Conservation (phyloP, 2,113 vertebrate species). For the Myanophis thanlyinensis region DNA sequence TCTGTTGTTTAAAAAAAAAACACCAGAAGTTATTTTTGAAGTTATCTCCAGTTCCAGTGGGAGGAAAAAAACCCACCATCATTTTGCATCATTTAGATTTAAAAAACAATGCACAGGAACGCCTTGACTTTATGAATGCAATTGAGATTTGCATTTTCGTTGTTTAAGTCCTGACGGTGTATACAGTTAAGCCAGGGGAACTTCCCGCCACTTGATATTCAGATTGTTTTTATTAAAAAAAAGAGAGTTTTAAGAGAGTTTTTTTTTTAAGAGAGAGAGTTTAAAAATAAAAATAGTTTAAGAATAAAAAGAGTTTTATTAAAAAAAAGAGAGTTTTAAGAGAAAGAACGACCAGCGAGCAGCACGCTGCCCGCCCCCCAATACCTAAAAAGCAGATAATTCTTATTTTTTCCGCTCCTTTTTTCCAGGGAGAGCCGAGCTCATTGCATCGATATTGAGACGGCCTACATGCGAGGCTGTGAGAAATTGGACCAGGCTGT, state of each 20-base stretch:
- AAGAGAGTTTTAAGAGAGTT: neutral
- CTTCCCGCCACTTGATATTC: neutral
- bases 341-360: too few relatives aligned
- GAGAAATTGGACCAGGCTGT: conserved; percentile 92
- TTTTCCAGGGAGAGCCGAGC: conserved; percentile 83
- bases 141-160: too few relatives aligned
- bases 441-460: conserved; percentile 94
- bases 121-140: too few relatives aligned
- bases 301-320: too few relatives aligned
- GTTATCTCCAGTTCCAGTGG: too few relatives aligned
- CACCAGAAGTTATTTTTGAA: too few relatives aligned
- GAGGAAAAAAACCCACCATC: too few relatives aligned
- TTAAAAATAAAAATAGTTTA: too few relatives aligned
- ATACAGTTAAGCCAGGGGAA: neutral
- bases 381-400: neutral
- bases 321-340: neutral
- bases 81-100: too few relatives aligned
- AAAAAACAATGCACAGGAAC: too few relatives aligned
- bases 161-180: neutral
- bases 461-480: conserved; percentile 88
- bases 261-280: too few relatives aligned
- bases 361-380: neutral
- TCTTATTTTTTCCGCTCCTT: neutral
- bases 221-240: neutral
- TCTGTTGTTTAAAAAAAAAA: too few relatives aligned